A percentile compares a stretch with the other conserved stretches of the same genome.
phyloP scores from a whole-genome alignment of 2,113 vertebrate genomes.

The Ochotona princeps region DNA sequence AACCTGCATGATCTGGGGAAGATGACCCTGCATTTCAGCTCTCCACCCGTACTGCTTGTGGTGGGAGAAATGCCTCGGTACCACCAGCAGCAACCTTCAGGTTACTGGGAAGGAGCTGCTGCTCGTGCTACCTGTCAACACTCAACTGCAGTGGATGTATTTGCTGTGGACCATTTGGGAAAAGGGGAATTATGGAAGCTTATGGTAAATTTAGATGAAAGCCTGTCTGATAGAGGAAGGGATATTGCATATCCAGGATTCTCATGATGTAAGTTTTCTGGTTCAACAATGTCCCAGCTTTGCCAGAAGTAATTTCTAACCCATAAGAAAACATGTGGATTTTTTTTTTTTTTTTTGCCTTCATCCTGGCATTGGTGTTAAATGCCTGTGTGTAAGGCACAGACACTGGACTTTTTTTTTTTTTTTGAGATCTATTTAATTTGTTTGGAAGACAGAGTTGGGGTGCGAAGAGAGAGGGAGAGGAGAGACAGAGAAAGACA shows the following conservation, averaged over 20 bases:
- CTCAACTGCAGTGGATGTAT: conserved; percentile 83
- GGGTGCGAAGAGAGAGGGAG: too few species aligned
- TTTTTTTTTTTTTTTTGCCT: conserved; percentile 92
- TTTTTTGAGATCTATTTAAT: too few species aligned
- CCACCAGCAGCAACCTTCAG: conserved; percentile 90
- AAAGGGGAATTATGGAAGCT: conserved; percentile 92
- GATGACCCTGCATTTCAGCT: neutral
- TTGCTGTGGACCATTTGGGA: conserved; percentile 89
- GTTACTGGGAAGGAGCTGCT: conserved; percentile 82
- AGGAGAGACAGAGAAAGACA: too few species aligned
- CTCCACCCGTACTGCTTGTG: too few species aligned
- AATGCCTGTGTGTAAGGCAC: too few species aligned
- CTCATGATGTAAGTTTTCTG: conserved; percentile 90
- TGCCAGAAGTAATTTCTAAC: conserved; percentile 91
- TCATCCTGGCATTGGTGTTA: conserved; percentile 91
- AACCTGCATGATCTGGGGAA: conserved; percentile 86
- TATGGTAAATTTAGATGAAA: conserved; percentile 93
- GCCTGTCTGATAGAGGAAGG: conserved; percentile 92
- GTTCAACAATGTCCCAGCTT: conserved; percentile 90
- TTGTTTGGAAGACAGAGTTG: too few species aligned
- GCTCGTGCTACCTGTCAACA: conserved; percentile 85
- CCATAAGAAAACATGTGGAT: neutral
- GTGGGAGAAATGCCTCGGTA: conserved; percentile 81
- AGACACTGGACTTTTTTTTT: too few species aligned
- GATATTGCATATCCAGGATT: conserved; percentile 91